A percentile compares a stretch with the other conserved stretches of the same genome.
Conservation (phyloP, 2,797 vertebrate species). For the Varecia variegata region DNA sequence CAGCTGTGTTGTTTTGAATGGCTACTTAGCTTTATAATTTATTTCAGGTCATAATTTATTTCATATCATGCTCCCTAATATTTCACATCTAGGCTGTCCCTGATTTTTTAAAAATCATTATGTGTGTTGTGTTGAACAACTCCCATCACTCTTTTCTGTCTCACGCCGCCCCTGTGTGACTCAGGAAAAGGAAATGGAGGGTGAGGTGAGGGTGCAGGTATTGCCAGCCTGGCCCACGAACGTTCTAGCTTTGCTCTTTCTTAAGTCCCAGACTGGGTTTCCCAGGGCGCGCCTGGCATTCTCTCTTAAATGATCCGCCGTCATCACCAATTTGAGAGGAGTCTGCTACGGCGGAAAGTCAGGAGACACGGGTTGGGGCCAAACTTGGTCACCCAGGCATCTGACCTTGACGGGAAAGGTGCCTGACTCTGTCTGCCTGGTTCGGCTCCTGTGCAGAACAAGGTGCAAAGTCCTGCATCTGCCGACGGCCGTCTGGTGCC, state of each 20-base stretch:
- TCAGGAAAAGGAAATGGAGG: not conserved
- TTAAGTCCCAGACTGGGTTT: not conserved
- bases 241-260: not conserved
- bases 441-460: not conserved
- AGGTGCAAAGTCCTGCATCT: not conserved
- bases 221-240: not conserved
- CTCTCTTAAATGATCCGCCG: not conserved
- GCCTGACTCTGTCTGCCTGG: not conserved
- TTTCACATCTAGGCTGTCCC: not conserved
- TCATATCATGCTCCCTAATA: not conserved
- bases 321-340: not conserved
- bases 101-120: not conserved
- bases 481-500: not conserved
- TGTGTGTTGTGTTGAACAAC: not conserved
- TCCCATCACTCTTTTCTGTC: not conserved
- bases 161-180: not conserved
- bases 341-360: not conserved
- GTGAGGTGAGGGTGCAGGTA: not conserved
- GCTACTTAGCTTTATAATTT: not conserved
- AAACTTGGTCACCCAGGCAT: not conserved
- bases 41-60: not conserved
- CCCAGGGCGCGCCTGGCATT: not conserved
- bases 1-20: not conserved
- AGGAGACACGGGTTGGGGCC: not conserved
- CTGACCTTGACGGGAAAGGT: not conserved